Base-by-base conservation (phyloP, 2,113 vertebrate genomes). In the Xyliphius kryptos region DNA sequence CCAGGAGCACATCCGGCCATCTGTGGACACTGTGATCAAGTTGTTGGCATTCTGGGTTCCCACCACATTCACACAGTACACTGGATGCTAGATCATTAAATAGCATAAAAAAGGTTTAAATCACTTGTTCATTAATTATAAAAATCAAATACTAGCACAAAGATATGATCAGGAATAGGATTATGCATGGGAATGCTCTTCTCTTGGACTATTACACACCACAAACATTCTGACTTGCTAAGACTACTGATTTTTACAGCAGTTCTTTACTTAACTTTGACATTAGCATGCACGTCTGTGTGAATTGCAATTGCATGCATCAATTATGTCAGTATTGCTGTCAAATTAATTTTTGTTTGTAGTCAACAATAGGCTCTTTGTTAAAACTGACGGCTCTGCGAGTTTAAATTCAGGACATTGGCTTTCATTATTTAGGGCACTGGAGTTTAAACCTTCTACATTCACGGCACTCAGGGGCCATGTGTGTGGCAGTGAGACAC, bases 1-100 rank as follows among this genome's bases (percentile, higher is more conserved):
- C 95, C 95, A 98, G 76, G 94, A 98, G 71, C 94, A 97, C 94
- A 98, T 95, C 81, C 91, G 90, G 63, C 96, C 95, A 22, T 99
- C 95, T 0, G 96, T 97, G 13, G 94, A 98, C 78, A 97, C 93
- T 0, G 92, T 95, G 81, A 98, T 98, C 82, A 97, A 86, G 82
- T 99, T 97, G 83, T 99, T 96, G 19, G 96, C 95, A 0, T 99
- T 98, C 81, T 97, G 94, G 32, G 94, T 99, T 47, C 95, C 96
- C 2, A 97, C 92, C 36, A 97, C 92, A 63, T 96, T 97, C 53
- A 97, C 92, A 58, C 93, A 99, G 83, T 99, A 97, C 59, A 99
- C 95, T 0, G 96, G 95, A 74, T 97, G 94, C 95, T n/a, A n/a
- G n/a, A n/a, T n/a, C n/a, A n/a, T n/a, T n/a, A n/a, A n/a, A n/a